Percentiles rank a stretch among this genome's conserved stretches.
phyloP scores from a whole-genome alignment of 2,113 vertebrate species.

The Mola mola region DNA sequence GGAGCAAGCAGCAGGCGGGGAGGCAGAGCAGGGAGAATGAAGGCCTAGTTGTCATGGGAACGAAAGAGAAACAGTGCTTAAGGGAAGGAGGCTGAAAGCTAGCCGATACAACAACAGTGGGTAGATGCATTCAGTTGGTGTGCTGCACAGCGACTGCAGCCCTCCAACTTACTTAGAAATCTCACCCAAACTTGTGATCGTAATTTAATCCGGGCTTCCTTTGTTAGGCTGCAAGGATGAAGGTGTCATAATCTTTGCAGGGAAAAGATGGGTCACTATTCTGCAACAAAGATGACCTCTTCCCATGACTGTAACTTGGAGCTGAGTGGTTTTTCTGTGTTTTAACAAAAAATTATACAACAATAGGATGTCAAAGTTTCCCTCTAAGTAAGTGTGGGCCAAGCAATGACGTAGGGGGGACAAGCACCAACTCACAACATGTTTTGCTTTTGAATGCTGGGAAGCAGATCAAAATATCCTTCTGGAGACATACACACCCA shows the following conservation, averaged over 20 bases:
- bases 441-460: constrained; percentile 62
- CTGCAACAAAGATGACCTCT: constrained; percentile 26
- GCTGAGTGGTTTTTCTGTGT: constrained; percentile 27
- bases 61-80: constrained; percentile 68
- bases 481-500: constrained; percentile 46
- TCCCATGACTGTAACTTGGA: constrained; percentile 19
- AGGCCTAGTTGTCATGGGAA: constrained; percentile 76
- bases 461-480: constrained; percentile 50
- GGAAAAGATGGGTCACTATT: constrained; percentile 18
- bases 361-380: constrained; percentile 50
- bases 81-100: constrained; percentile 67
- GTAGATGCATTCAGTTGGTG: constrained; percentile 60
- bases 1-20: constrained; percentile 60
- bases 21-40: constrained; percentile 59
- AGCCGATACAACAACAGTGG: constrained; percentile 67
- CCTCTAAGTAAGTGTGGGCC: constrained; percentile 28
- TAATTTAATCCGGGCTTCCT: constrained; percentile 36
- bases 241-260: constrained; percentile 33
- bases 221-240: constrained; percentile 1
- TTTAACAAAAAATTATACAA: constrained; percentile 44
- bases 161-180: constrained; percentile 38
- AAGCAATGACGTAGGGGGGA: constrained; percentile 23
- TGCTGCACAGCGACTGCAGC: constrained; percentile 55
- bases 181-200: constrained; percentile 5
- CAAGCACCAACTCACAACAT: constrained; percentile 47